phyloP scores from a whole-genome alignment of 1,140 invertebrate genomes.

The Danaus plexippus region DNA sequence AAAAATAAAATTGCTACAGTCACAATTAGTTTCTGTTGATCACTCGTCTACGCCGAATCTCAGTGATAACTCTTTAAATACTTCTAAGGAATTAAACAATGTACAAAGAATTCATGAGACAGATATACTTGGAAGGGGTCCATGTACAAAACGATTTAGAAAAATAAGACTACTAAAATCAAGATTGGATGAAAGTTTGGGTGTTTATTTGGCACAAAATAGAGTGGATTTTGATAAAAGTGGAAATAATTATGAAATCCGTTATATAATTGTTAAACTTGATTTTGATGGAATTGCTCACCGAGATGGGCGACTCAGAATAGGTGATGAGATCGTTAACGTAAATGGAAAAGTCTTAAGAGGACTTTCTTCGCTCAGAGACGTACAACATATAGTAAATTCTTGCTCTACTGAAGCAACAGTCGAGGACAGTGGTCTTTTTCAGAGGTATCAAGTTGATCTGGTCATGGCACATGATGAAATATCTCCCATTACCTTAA shows the following conservation, averaged over 20 bases:
- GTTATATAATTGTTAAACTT: conserved; percentile 87
- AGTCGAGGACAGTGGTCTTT: conserved; percentile 52
- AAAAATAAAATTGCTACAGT: conserved; percentile 66
- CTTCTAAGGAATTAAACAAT: conserved; percentile 17
- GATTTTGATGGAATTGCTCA: conserved; percentile 86
- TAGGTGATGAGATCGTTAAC: conserved; percentile 89
- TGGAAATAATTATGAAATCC: conserved; percentile 74
- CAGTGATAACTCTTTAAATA: conserved; percentile 27
- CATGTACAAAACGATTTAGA: conserved; percentile 71
- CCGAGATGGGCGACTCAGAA: conserved; percentile 84
- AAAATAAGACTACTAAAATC: conserved; percentile 74
- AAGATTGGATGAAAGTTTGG: conserved; percentile 77
- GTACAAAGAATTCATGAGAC: conserved; percentile 33
- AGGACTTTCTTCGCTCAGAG: conserved; percentile 78
- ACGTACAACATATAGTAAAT: conserved; percentile 74
- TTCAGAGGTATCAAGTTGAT: conserved; percentile 74
- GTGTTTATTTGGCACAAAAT: conserved; percentile 80
- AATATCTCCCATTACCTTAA: conserved; percentile 63
- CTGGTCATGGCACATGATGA: conserved; percentile 76
- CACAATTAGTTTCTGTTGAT: conserved; percentile 55
- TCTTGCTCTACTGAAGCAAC: conserved; percentile 66
- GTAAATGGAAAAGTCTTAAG: conserved; percentile 86
- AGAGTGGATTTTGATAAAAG: conserved; percentile 68
- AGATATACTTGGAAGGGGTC: conserved; percentile 60
- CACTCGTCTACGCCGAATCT: conserved; percentile 46